A percentile compares a stretch with the other conserved stretches of the same genome.
Evolutionary conservation across 2,797 vertebrate genomes (phyloP).

Genomic region (Apodemus agrarius): DNA sequence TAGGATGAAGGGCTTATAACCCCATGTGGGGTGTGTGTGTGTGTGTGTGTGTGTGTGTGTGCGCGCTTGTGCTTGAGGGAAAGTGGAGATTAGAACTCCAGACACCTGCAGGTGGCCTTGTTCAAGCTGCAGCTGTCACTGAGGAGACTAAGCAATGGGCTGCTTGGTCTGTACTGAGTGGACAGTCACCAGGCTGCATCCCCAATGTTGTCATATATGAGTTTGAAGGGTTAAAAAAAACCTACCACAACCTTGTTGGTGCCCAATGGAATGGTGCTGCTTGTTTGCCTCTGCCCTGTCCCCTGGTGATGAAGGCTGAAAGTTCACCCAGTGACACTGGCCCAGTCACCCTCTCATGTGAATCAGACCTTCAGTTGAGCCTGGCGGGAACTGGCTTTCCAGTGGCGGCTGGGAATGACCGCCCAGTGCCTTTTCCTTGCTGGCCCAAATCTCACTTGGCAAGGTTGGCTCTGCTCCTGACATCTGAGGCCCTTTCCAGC

Average conservation of each 20-base stretch:
- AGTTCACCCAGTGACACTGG: not conserved
- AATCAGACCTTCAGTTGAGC: conserved; percentile 13
- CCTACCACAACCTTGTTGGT: not conserved
- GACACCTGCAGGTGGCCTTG: not conserved
- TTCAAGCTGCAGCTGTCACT: not conserved
- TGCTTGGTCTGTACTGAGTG: not conserved
- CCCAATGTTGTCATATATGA: not conserved
- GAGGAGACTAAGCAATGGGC: not conserved
- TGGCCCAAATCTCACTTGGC: conserved; percentile 75
- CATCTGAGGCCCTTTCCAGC: conserved; percentile 78
- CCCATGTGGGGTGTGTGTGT: not conserved
- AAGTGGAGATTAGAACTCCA: not conserved
- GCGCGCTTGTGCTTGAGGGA: no score
- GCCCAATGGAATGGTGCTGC: not conserved
- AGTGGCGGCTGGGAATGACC: conserved; percentile 59
- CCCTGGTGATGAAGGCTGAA: not conserved
- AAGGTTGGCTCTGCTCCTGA: conserved; percentile 30
- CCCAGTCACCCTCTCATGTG: not conserved
- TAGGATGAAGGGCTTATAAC: not conserved
- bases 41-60: not conserved
- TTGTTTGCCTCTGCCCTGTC: not conserved
- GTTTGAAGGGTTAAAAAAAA: not conserved
- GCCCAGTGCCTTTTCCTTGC: conserved; percentile 41
- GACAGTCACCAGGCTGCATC: no score
- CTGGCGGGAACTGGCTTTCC: conserved; percentile 57